phyloP scores from a whole-genome alignment of 2,888 invertebrate species.

The Empis livida region DNA sequence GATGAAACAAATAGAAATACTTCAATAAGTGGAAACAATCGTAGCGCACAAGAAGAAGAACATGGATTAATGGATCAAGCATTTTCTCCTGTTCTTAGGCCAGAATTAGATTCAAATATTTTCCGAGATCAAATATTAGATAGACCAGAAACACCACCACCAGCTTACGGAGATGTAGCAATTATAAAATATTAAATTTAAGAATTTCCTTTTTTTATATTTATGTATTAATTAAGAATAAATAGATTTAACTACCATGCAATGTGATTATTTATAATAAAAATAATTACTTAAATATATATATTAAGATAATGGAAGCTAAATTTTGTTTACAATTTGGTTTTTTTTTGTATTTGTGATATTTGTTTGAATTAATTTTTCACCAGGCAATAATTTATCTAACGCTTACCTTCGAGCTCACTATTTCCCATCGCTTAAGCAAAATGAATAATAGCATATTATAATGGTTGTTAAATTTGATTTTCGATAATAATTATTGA shows the following conservation, averaged over 20 bases:
- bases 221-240: neutral
- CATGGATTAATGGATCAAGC: slow-evolving; percentile 5
- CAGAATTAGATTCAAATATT: neutral
- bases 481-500: neutral
- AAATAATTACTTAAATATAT: too few relatives aligned
- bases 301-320: too few relatives aligned
- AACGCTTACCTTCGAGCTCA: slow-evolving; percentile 22
- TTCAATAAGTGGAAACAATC: slow-evolving; percentile 3
- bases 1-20: slow-evolving; percentile 10
- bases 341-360: too few relatives aligned
- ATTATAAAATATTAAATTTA: slow-evolving; percentile 5
- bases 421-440: slow-evolving; percentile 21
- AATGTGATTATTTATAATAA: too few relatives aligned
- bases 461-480: neutral
- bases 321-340: too few relatives aligned
- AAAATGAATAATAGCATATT: neutral
- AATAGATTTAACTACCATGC: too few relatives aligned
- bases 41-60: slow-evolving; percentile 7
- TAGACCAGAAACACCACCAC: slow-evolving; percentile 31
- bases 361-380: too few relatives aligned
- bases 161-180: slow-evolving; percentile 27
- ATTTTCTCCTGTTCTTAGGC: neutral
- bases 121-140: too few relatives aligned
- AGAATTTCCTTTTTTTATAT: neutral
- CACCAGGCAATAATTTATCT: neutral